Base-by-base conservation (phyloP, 2,888 invertebrate species). In the Pyrochroa serraticornis region DNA sequence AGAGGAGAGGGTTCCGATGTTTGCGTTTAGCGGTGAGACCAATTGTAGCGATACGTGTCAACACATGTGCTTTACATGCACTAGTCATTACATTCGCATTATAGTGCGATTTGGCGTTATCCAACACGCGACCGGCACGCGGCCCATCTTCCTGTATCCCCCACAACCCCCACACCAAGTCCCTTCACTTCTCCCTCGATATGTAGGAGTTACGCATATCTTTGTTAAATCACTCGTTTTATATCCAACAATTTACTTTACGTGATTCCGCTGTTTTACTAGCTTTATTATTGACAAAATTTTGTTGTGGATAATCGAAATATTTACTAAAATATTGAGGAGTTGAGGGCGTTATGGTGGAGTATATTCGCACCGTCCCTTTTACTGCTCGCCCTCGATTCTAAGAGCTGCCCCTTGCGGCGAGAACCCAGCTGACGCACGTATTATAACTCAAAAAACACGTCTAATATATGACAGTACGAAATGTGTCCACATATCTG, bases 401-500 rank as follows among this genome's bases (percentile, higher is more conserved):
- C 46, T 56, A 58, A 52, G 51, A 58, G 39, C 41, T 45, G 46
- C 52, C 58, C 58, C 63, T 61, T 53, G 55, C 47, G 63, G 53
- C 62, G 52, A 48, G 51, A 44, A 51, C 62, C 68, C 70, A 71
- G 69, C 71, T 71, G 71, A 70, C 70, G 69, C 68, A 60, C 60
- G 57, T 68, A 71, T 69, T 69, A 70, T 71, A 71, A 71, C 70
- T 73, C 70, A 71, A 70, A 71, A 71, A 73, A 69, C 68, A 66
- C 71, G 65, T 68, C 70, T 68, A 69, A 71, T 71, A 70, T 70
- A 70, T 66, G 68, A 66, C 65, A 63, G 65, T 63, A 66, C 66
- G 65, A 69, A 71, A 71, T 73, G 68, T 68, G 70, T 70, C 72
- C 71, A 69, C 71, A 70, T 70, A 70, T 71, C 71, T 71, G 70